Percentiles rank a stretch among this genome's conserved stretches.
Conservation (phyloP, 1,140 invertebrate genomes). For the Rhagoletis zephyria region DNA sequence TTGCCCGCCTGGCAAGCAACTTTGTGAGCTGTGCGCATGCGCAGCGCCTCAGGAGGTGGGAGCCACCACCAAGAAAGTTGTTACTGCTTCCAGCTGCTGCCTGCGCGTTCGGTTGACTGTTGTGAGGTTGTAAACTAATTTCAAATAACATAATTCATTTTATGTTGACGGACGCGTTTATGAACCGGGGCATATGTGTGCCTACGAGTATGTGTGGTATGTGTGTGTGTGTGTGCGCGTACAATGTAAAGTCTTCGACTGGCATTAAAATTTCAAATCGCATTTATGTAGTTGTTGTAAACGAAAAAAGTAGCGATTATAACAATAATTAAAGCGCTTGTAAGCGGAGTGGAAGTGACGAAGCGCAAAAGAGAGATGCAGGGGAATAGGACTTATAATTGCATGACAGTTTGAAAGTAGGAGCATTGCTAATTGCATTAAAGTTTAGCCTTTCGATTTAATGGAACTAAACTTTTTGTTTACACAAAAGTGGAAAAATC, state of each 20-base stretch:
- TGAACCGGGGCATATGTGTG: not conserved
- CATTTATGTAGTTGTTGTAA: constrained; percentile 17
- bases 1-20: not conserved
- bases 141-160: constrained; percentile 73
- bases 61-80: constrained; percentile 24
- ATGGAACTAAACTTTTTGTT: too few relatives aligned
- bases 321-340: constrained; percentile 43
- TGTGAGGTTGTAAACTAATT: constrained; percentile 66
- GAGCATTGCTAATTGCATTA: constrained; percentile 41
- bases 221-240: not conserved
- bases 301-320: not conserved
- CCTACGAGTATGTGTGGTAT: not conserved
- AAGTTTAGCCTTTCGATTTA: not conserved
- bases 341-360: not conserved
- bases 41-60: constrained; percentile 49
- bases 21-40: constrained; percentile 33
- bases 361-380: not conserved
- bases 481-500: too few relatives aligned
- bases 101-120: not conserved
- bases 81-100: too few relatives aligned
- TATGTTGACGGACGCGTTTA: constrained; percentile 33
- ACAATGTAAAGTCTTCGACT: not conserved
- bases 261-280: constrained; percentile 22
- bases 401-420: constrained; percentile 59
- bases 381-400: constrained; percentile 56